Percentiles rank a stretch among this genome's conserved stretches.
Conservation (phyloP, 2,113 vertebrate species). For the Peromyscus californicus region DNA sequence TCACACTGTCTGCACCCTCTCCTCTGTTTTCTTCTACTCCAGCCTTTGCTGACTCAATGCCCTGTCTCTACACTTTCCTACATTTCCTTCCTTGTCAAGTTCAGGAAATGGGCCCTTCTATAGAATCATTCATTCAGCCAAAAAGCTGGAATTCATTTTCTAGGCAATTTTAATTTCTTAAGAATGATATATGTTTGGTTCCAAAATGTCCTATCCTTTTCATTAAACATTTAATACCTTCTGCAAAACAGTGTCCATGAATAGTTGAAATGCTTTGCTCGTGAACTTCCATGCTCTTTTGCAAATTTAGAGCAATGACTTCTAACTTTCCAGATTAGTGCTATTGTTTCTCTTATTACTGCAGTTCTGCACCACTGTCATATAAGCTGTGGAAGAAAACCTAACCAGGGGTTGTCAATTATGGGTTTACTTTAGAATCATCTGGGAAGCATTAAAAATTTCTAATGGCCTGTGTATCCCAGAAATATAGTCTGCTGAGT, state of each 20-base stretch:
- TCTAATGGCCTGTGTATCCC: not conserved
- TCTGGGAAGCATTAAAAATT: not conserved
- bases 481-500: not conserved
- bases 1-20: not conserved
- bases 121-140: not conserved
- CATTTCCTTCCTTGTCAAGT: not conserved
- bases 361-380: not conserved
- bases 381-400: not conserved
- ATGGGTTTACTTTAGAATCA: not conserved
- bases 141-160: not conserved
- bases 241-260: not conserved
- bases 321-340: not conserved
- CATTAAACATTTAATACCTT: not conserved
- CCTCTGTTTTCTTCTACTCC: not conserved
- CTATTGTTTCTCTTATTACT: not conserved
- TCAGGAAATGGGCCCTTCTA: not conserved
- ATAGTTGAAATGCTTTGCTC: not conserved
- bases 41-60: not conserved
- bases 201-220: not conserved
- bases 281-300: not conserved
- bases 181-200: slow-evolving; percentile 37
- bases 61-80: not conserved
- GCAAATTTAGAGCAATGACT: not conserved
- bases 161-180: not conserved
- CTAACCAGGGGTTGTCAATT: not conserved